A percentile compares a stretch with the other conserved stretches of the same genome.
Conservation (phyloP, 1,140 invertebrate species). For the Penaeus japonicus region DNA sequence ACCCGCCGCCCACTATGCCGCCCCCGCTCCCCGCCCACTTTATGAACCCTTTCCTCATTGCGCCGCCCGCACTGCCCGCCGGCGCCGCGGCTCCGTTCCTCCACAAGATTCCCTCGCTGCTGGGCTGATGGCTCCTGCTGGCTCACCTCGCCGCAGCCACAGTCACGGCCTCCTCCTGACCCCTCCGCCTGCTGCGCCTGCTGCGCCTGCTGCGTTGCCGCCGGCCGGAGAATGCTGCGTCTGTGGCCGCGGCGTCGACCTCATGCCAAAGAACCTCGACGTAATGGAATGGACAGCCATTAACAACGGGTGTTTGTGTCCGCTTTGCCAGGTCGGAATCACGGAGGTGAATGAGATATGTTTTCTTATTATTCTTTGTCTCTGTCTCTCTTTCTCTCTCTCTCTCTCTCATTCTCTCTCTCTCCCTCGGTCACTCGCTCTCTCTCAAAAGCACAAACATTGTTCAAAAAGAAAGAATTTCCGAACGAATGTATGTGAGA, state of each 20-base stretch:
- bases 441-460: background rate
- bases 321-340: too few species aligned
- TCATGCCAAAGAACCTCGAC: too few species aligned
- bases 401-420: too few species aligned
- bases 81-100: constrained; percentile 37
- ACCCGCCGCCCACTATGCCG: constrained; percentile 56
- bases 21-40: constrained; percentile 52
- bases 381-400: too few species aligned
- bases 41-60: constrained; percentile 54
- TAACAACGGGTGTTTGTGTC: too few species aligned
- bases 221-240: background rate
- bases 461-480: background rate
- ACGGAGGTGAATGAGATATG: too few species aligned
- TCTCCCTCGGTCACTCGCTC: too few species aligned
- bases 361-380: too few species aligned
- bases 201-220: background rate
- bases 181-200: background rate
- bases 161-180: background rate
- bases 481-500: background rate
- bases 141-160: constrained; percentile 35
- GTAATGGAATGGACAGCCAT: too few species aligned
- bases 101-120: constrained; percentile 50
- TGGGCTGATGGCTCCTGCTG: constrained; percentile 56
- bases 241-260: too few species aligned
- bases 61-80: constrained; percentile 26